Base-by-base conservation (phyloP, 2,113 vertebrate genomes). In the Empidonax traillii region DNA sequence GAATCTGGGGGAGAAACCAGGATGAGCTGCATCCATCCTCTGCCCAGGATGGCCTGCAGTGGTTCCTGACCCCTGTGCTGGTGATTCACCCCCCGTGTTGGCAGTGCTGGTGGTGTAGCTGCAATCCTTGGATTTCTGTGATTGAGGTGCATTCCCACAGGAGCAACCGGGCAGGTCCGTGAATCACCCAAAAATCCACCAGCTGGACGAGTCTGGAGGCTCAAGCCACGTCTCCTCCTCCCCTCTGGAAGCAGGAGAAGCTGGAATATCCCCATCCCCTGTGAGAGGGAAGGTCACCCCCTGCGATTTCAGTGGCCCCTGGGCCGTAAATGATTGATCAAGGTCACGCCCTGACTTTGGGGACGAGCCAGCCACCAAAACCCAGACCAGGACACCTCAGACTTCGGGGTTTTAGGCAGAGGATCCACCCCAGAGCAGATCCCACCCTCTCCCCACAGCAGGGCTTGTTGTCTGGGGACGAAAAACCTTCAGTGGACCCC, bases 71-170 rank as follows among this genome's bases (percentile, higher is more conserved):
- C 68, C 74, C 53, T 10, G 87, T 37, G 27, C 3, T 0, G 13
- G 53, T 71, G 94, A 88, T 58, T 95, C 85, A 55, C 35, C 66
- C 89, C 83, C 92, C 35, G 8, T 11, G 1, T 41, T 20, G 16
- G 90, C 87, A 96, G 87, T 88, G 52, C 65, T 14, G 30, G 75
- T 94, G 95, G 87, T 88, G 92, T 80, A 91, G 93, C 85, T 47
- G 16, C 81, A 33, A 62, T 85, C 94, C 94, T 79, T 83, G 88
- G 39, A 66, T 94, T 97, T 59, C 93, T 94, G 87, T 85, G 53
- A 86, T 65, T 93, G 87, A 66, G 91, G 84, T 19, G 62, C 53
- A 9, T 95, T 97, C 95, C 89, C 75, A 68, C 52, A 84, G 93
- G 86, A 44, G n/a, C 59, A 43, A 53, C 84, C 65, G 25, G 49